Conservation (phyloP, 2,113 vertebrate species). For the Pelobates fuscus region DNA sequence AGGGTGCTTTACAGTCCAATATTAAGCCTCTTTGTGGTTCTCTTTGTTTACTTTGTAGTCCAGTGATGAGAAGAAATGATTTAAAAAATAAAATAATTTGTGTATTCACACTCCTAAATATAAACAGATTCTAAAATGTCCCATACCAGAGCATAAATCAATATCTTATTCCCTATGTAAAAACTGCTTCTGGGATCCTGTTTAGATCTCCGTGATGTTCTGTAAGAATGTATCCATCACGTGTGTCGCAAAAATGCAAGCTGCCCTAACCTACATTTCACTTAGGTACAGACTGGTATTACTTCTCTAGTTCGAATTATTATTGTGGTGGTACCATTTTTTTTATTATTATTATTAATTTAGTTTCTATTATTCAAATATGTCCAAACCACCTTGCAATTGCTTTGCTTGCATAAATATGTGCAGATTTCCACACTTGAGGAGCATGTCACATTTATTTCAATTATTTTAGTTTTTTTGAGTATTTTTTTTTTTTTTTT, state of each 20-base stretch:
- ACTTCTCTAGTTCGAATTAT: neutral
- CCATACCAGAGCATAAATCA: slow-evolving; percentile 4
- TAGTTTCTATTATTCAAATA: too few species aligned
- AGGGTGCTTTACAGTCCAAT: slow-evolving; percentile 52
- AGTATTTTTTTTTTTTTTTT: too few species aligned
- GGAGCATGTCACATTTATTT: too few species aligned
- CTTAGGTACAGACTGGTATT: slow-evolving; percentile 3
- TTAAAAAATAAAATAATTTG: neutral
- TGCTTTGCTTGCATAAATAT: too few species aligned
- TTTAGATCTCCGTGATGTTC: slow-evolving; percentile 11
- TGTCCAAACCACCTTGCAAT: too few species aligned
- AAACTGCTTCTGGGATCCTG: neutral
- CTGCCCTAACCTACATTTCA: neutral
- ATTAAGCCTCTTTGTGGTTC: slow-evolving; percentile 57
- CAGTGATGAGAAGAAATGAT: slow-evolving; percentile 15
- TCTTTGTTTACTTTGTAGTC: slow-evolving; percentile 60
- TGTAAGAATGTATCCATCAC: slow-evolving; percentile 10
- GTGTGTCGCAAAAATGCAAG: neutral
- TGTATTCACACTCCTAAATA: neutral
- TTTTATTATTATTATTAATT: too few species aligned
- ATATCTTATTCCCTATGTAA: slow-evolving; percentile 18
- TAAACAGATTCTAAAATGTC: slow-evolving; percentile 14
- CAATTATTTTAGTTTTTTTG: too few species aligned
- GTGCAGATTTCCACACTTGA: too few species aligned
- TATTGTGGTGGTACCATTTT: too few species aligned